Evolutionary conservation across 2,797 vertebrate genomes (phyloP).

Genomic region (Harpagifer antarcticus): DNA sequence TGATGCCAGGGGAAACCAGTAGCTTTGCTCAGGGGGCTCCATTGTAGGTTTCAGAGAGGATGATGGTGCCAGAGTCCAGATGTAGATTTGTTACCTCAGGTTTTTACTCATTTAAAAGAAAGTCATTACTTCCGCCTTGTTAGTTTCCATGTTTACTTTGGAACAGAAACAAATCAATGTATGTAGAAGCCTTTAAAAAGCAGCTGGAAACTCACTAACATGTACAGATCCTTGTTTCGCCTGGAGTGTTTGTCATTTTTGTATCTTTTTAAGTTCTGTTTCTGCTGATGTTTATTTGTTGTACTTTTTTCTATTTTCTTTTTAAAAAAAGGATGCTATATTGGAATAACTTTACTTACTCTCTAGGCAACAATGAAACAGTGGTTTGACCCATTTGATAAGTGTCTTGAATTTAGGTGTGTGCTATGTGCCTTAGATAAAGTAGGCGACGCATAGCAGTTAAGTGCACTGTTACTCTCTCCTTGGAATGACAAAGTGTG

Average conservation of each 20-base stretch:
- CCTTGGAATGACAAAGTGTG: not conserved
- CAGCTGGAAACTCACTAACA: too few species aligned
- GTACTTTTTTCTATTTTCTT: too few species aligned
- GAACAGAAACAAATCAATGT: not conserved
- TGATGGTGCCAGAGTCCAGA: not conserved
- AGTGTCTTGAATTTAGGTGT: not conserved
- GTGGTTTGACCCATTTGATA: not conserved
- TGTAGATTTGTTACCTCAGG: not conserved
- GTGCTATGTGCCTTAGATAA: not conserved
- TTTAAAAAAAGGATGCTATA: too few species aligned
- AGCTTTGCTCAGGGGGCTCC: slow-evolving; percentile 64
- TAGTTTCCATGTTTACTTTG: not conserved
- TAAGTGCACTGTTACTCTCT: not conserved
- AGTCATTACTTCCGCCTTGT: not conserved
- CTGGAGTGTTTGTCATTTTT: too few species aligned
- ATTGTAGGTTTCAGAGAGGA: slow-evolving; percentile 46
- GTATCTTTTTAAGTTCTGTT: too few species aligned
- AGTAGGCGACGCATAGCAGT: not conserved
- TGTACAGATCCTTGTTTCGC: too few species aligned
- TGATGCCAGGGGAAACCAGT: slow-evolving; percentile 48
- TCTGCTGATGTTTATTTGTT: too few species aligned
- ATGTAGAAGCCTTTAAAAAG: too few species aligned
- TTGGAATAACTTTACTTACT: too few species aligned
- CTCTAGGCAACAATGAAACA: not conserved
- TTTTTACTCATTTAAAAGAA: slow-evolving; percentile 1